phyloP scores from a whole-genome alignment of 2,113 vertebrate species.

The Lonchura striata region DNA sequence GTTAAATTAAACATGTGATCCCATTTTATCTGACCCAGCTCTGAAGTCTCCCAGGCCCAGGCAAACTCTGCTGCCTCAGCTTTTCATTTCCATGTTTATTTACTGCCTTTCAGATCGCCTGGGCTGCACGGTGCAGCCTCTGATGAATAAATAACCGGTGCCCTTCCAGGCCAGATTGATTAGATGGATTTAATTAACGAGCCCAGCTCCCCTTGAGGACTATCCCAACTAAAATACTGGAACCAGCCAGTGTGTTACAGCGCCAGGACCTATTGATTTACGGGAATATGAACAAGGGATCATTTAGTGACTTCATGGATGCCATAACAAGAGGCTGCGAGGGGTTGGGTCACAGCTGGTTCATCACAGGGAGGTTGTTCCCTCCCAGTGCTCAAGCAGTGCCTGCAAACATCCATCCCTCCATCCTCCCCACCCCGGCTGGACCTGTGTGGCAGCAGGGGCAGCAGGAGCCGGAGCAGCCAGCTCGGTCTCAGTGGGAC shows the following conservation, averaged over 20 bases:
- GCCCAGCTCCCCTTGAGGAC: constrained; percentile 12
- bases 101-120: constrained; percentile 43
- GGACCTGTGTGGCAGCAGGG: accelerated
- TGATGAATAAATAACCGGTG: constrained; percentile 58
- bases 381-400: accelerated
- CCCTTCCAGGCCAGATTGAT: constrained; percentile 60
- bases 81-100: constrained; percentile 62
- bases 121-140: not conserved
- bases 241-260: not conserved
- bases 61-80: constrained; percentile 42
- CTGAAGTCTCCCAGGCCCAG: constrained; percentile 20
- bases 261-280: constrained; percentile 1
- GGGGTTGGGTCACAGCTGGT: not conserved
- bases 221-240: constrained; percentile 27
- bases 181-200: constrained; percentile 64
- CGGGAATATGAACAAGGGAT: not conserved
- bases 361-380: not conserved
- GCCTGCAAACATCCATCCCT: not conserved
- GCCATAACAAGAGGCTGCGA: not conserved
- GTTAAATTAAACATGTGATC: constrained; percentile 14
- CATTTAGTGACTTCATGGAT: not conserved
- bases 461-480: not conserved
- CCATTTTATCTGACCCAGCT: not conserved
- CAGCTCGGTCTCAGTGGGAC: accelerated
- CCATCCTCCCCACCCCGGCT: accelerated